Percentiles rank a stretch among this genome's conserved stretches.
Evolutionary conservation across 2,113 vertebrate genomes (phyloP).

Genomic region (Spizaetus ornatus): DNA sequence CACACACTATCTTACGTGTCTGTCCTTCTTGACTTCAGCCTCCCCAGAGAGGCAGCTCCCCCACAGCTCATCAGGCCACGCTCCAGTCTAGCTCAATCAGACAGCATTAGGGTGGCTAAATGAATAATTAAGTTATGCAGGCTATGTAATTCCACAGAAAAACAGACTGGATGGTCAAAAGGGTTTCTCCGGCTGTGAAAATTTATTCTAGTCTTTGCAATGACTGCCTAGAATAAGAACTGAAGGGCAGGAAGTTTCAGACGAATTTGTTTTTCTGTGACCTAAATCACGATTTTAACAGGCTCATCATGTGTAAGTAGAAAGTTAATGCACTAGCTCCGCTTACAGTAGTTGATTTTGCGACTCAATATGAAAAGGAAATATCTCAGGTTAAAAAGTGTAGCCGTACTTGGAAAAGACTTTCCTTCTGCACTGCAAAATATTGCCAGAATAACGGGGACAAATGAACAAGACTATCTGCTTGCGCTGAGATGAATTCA

Average conservation of each 20-base stretch:
- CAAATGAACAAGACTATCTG: not conserved
- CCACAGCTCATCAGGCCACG: not conserved
- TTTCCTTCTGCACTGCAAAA: not conserved
- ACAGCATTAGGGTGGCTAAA: not conserved
- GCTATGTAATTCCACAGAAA: not conserved
- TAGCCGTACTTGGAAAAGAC: not conserved
- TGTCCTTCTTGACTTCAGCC: too few species aligned
- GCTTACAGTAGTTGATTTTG: not conserved
- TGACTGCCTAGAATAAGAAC: not conserved
- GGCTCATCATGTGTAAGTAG: not conserved
- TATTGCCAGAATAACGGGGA: not conserved
- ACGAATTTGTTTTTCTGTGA: not conserved
- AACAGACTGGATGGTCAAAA: not conserved
- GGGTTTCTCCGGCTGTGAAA: not conserved
- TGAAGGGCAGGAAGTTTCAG: not conserved
- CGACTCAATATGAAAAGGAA: not conserved
- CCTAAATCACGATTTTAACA: not conserved
- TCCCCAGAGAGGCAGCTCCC: not conserved
- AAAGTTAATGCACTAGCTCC: not conserved
- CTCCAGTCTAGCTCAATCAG: not conserved
- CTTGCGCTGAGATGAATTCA: not conserved
- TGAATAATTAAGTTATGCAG: not conserved
- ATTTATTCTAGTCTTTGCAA: too few species aligned
- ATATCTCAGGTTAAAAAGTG: not conserved
- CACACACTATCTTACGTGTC: fast-evolving